Conservation (phyloP, 2,797 vertebrate genomes). For the Oreochromis grahami region DNA sequence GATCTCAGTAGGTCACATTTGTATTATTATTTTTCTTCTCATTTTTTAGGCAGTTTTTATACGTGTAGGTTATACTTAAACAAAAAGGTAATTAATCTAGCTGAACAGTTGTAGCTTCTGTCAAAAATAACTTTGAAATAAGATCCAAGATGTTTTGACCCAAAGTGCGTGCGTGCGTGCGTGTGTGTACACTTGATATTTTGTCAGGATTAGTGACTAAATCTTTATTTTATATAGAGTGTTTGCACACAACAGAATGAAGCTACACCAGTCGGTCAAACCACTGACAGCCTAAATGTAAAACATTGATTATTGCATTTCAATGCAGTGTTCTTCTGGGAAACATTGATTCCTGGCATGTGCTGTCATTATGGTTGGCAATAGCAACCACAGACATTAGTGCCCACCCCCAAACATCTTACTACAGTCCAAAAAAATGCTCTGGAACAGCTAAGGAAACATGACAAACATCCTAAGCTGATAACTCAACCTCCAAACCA, state of each 20-base stretch:
- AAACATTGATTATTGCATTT: not conserved
- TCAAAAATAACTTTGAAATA: not conserved
- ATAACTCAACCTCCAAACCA: not conserved
- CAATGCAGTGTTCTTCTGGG: not conserved
- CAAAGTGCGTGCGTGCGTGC: fast-evolving
- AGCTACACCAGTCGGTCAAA: not conserved
- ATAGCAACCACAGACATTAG: not conserved
- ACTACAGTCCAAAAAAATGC: not conserved
- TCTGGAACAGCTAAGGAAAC: not conserved
- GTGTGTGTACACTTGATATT: not conserved
- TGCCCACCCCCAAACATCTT: not conserved
- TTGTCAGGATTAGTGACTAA: not conserved
- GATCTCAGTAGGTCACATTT: not conserved
- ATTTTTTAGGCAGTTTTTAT: not conserved
- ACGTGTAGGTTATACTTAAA: not conserved
- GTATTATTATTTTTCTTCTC: not conserved
- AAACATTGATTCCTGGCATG: not conserved
- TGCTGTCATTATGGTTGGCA: not conserved
- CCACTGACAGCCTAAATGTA: not conserved
- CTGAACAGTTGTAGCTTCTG: not conserved
- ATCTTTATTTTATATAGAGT: not conserved
- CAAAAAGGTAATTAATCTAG: not conserved
- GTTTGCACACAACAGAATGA: not conserved
- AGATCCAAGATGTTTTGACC: not conserved
- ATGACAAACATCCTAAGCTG: not conserved